Base-by-base conservation (phyloP, 2,113 vertebrate species). In the Myrmecophaga tridactyla region DNA sequence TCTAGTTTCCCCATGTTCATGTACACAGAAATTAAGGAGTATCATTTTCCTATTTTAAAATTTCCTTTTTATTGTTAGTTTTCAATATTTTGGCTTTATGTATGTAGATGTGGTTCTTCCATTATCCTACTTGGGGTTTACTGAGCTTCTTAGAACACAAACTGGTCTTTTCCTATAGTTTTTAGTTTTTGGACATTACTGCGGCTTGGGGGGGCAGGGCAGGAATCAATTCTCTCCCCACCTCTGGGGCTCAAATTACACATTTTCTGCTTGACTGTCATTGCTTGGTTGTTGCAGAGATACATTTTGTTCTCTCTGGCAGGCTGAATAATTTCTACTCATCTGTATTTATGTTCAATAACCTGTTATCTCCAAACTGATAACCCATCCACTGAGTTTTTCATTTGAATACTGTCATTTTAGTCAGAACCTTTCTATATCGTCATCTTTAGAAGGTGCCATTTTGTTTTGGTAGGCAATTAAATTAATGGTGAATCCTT, bases 401-500 rank as follows among this genome's bases (percentile, higher is more conserved):
- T 69, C 65, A 83, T 48, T 90, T 60, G 80, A 90, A 87, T 48
- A 70, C 25, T 36, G 14, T 53, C 43, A n/a, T 90, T 92, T 90
- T 29, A 75, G 36, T 85, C 60, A 90, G 34, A 93, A 6, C 41
- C 56, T 78, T 84, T 89, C 48, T 46, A 29, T 39, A 75, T 63
- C 75, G 46, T 87, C 51, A 69, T 89, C 41, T 36, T 69, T 87
- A 67, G 15, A 31, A 7, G 13, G 8, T 51, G 7, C 4, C 34
- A 18, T 90, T 89, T 93, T 62, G 13, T 92, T 82, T 67, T 73
- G 41, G 31, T 31, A 92, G 41, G 29, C 39, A 77, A 89, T 23
- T 72, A 83, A 89, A 95, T n/a, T 89, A 67, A 5, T 83, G 7
- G 78, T 39, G 31, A 96, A 87, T 62, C 77, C 27, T 81, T 83